phyloP scores from a whole-genome alignment of 2,888 invertebrate genomes.

The Protodeltote pygarga region DNA sequence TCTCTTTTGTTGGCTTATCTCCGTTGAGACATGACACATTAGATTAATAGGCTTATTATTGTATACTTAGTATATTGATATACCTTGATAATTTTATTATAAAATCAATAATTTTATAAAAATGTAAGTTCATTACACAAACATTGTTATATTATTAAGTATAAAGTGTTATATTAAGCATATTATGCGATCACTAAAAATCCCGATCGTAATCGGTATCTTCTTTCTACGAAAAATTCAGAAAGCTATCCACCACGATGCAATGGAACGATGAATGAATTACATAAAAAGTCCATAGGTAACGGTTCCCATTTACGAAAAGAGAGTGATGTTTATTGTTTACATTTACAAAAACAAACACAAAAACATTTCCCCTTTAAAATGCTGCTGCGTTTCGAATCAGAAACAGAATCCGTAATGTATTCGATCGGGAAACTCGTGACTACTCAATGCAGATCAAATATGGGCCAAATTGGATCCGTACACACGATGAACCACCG shows the following conservation, averaged over 20 bases:
- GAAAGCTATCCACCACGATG: conserved; percentile 1
- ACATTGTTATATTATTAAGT: no score
- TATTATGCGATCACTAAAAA: no score
- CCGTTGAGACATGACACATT: no score
- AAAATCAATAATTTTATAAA: no score
- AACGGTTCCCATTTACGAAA: conserved; percentile 11
- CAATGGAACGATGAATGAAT: no score
- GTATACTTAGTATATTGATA: no score
- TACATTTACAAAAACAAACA: conserved; percentile 45
- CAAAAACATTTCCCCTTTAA: conserved; percentile 49
- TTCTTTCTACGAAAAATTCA: conserved; percentile 2
- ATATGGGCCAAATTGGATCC: conserved; percentile 67
- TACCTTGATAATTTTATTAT: no score
- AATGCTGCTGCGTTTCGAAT: conserved; percentile 49
- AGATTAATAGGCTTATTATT: no score
- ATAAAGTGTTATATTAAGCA: no score
- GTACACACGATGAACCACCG: conserved; percentile 47
- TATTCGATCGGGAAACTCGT: conserved; percentile 58
- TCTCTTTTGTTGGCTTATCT: no score
- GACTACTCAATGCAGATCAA: conserved; percentile 68
- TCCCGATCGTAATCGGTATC: no score
- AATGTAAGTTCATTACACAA: no score
- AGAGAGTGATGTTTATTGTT: conserved; percentile 30
- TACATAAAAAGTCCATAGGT: conserved; percentile 15
- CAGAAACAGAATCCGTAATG: conserved; percentile 71